Evolutionary conservation across 2,888 invertebrate genomes (phyloP).

Genomic region (Timandra comae): DNA sequence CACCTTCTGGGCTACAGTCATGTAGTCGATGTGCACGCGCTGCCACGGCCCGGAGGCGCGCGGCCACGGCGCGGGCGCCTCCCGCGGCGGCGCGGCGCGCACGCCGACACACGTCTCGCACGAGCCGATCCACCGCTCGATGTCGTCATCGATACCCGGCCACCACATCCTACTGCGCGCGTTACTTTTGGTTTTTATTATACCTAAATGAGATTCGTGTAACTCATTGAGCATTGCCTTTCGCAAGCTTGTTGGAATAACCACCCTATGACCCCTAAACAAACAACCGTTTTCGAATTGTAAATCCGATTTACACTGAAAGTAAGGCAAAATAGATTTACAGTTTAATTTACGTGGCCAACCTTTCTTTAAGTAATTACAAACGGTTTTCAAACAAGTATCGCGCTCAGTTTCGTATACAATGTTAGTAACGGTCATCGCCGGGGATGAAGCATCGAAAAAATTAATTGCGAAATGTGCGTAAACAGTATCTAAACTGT

Average conservation of each 20-base stretch:
- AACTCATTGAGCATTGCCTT: conserved; percentile 10
- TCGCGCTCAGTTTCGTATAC: neutral
- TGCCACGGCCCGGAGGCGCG: conserved; percentile 15
- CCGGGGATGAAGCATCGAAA: neutral
- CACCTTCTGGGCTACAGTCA: too few species aligned
- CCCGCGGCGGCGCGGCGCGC: conserved; percentile 6
- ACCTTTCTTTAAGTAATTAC: neutral
- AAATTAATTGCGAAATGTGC: neutral
- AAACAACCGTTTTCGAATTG: conserved; percentile 20
- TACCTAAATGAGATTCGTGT: too few species aligned
- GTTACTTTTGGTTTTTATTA: conserved; percentile 25
- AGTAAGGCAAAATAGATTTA: neutral
- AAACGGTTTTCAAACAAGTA: neutral
- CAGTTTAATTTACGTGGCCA: neutral
- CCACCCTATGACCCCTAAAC: conserved; percentile 23
- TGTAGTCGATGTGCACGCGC: conserved; percentile 18
- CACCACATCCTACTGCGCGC: too few species aligned
- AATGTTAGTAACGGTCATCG: neutral
- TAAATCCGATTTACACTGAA: conserved; percentile 8
- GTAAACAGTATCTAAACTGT: too few species aligned
- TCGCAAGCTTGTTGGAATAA: conserved; percentile 16
- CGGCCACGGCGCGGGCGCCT: conserved; percentile 2
- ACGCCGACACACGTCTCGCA: conserved; percentile 14
- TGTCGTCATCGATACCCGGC: too few species aligned
- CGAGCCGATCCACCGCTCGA: conserved; percentile 8